Percentiles rank a stretch among this genome's conserved stretches.
phyloP scores from a whole-genome alignment of 2,797 vertebrate species.

The Labeo calbasu region DNA sequence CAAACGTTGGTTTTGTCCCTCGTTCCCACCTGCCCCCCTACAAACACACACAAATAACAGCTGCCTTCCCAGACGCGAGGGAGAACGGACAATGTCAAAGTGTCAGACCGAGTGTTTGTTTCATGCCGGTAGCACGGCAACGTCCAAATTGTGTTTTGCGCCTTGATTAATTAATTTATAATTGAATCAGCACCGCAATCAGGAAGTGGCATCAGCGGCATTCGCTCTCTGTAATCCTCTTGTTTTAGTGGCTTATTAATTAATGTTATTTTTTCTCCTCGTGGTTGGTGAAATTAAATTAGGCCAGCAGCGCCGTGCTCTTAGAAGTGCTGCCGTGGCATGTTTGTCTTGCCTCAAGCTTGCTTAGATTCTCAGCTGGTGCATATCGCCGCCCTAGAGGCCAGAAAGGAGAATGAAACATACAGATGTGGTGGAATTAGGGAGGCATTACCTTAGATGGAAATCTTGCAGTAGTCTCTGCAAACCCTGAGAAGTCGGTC shows the following conservation, averaged over 20 bases:
- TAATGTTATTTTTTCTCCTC: constrained; percentile 58
- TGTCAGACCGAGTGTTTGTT: constrained; percentile 20
- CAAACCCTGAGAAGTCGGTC: constrained; percentile 25
- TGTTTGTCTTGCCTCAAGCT: constrained; percentile 34
- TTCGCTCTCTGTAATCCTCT: constrained; percentile 69
- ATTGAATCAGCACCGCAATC: constrained; percentile 73
- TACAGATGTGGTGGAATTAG: constrained; percentile 34
- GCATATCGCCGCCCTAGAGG: constrained; percentile 2
- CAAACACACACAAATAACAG: constrained; percentile 39
- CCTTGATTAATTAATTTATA: constrained; percentile 65
- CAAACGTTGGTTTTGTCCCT: constrained; percentile 30
- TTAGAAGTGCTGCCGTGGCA: constrained; percentile 46
- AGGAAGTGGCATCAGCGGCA: constrained; percentile 62
- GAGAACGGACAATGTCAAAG: constrained; percentile 31
- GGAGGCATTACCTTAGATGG: constrained; percentile 24
- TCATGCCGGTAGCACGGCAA: constrained; percentile 27
- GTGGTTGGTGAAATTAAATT: constrained; percentile 68
- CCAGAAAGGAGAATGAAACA: not conserved
- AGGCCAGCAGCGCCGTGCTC: constrained; percentile 63
- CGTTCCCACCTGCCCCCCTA: constrained; percentile 44
- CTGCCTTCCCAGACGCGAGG: constrained; percentile 33
- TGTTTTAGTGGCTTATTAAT: constrained; percentile 75
- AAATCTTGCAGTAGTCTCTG: constrained; percentile 52
- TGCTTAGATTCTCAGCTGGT: constrained; percentile 24
- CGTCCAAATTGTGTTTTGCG: constrained; percentile 64